A percentile compares a stretch with the other conserved stretches of the same genome.
Evolutionary conservation across 1,140 invertebrate genomes (phyloP).

Genomic region (Drosophila leontia): DNA sequence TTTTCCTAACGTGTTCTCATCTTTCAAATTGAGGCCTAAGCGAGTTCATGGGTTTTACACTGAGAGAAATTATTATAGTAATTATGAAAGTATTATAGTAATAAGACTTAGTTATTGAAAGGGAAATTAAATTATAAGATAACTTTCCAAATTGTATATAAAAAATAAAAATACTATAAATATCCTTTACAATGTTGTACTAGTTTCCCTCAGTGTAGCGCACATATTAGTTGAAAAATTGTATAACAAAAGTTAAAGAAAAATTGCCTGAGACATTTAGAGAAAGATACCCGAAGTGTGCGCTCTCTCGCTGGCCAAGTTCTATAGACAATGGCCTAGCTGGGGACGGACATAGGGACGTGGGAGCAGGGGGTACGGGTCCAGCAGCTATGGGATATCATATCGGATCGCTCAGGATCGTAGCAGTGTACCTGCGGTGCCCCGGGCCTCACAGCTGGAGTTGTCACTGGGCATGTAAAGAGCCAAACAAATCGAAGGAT

Average conservation of each 20-base stretch:
- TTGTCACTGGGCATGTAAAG: slow-evolving; percentile 84
- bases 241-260: slow-evolving; percentile 81
- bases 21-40: slow-evolving; percentile 53
- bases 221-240: slow-evolving; percentile 79
- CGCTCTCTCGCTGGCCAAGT: slow-evolving; percentile 34
- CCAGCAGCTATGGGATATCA: slow-evolving; percentile 47
- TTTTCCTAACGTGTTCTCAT: slow-evolving; percentile 72
- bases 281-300: slow-evolving; percentile 46
- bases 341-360: slow-evolving; percentile 26
- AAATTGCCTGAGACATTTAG: slow-evolving; percentile 43
- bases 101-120: no score
- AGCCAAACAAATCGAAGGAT: slow-evolving; percentile 74
- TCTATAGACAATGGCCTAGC: slow-evolving; percentile 66
- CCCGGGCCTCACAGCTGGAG: slow-evolving; percentile 74
- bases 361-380: slow-evolving; percentile 10
- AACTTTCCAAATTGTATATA: no score
- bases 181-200: no score
- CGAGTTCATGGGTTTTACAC: slow-evolving; percentile 16
- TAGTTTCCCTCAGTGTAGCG: slow-evolving; percentile 19
- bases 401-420: slow-evolving; percentile 38
- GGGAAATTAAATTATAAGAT: no score
- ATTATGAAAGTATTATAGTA: no score
- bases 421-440: slow-evolving; percentile 70
- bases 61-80: neutral
- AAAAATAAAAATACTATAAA: no score